These are phyloP conservation scores for Phallusia fumigata DNA, from an alignment of 23 tunicate species.

Conservation along the genomic window DNA sequence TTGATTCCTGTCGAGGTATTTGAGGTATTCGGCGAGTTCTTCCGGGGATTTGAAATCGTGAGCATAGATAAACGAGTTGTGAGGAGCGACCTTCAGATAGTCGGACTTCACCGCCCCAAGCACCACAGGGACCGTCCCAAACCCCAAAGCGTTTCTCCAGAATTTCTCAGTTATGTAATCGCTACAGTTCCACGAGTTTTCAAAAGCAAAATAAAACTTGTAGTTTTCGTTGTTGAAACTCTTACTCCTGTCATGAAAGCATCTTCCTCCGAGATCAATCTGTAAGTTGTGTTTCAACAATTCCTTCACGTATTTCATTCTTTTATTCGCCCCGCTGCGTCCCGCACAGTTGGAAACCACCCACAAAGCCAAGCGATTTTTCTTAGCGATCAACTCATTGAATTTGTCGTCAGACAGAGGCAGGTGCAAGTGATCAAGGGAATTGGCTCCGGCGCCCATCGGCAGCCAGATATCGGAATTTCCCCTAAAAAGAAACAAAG, in stretches of 20 bases:
- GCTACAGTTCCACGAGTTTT: slow-evolving; percentile 23
- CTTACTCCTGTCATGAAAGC: slow-evolving; percentile 20
- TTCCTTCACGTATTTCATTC: slow-evolving; percentile 36
- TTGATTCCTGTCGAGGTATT: slow-evolving; percentile 5
- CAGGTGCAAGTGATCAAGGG: too few relatives aligned
- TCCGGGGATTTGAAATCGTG: slow-evolving; percentile 3
- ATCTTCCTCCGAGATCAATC: slow-evolving; percentile 22
- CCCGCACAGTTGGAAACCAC: slow-evolving; percentile 40
- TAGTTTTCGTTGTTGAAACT: background rate
- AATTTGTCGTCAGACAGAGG: background rate
- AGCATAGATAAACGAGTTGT: slow-evolving; percentile 14
- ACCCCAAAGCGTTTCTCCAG: background rate
- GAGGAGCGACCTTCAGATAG: background rate
- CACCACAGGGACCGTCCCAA: slow-evolving; percentile 30
- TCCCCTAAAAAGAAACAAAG: background rate
- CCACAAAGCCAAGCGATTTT: slow-evolving; percentile 25
- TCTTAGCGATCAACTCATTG: background rate
- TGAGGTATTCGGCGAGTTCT: background rate
- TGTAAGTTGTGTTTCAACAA: slow-evolving; percentile 34
- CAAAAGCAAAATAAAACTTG: slow-evolving; percentile 50
- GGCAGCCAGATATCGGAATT: slow-evolving; percentile 39
- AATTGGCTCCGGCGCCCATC: background rate
- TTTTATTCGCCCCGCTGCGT: slow-evolving; percentile 16
- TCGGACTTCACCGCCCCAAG: background rate
- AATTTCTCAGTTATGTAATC: slow-evolving; percentile 33